These are phyloP conservation scores for Drosophila kohkoa DNA, from an alignment of 1,140 invertebrate genomes.

Conservation along the genomic window DNA sequence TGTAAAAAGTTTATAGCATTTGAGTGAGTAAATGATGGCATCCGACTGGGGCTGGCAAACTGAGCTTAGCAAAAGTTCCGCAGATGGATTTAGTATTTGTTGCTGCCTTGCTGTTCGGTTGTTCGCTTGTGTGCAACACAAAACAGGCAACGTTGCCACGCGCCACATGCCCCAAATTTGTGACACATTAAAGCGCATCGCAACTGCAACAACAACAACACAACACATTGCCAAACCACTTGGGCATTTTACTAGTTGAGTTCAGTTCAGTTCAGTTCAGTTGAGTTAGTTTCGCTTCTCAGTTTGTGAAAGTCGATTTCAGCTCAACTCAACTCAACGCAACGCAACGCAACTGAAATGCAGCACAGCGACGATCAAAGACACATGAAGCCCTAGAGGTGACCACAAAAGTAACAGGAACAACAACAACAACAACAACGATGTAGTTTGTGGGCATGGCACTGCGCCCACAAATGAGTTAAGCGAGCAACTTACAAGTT, in stretches of 20 bases:
- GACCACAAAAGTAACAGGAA: slow-evolving; percentile 12
- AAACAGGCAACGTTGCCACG: slow-evolving; percentile 7
- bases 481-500: slow-evolving; percentile 2
- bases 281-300: slow-evolving; percentile 27
- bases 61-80: slow-evolving; percentile 46
- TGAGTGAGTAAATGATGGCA: slow-evolving; percentile 73
- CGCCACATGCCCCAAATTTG: slow-evolving; percentile 43
- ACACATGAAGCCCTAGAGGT: slow-evolving; percentile 29
- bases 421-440: slow-evolving; percentile 3
- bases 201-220: background rate
- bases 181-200: slow-evolving; percentile 40
- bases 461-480: slow-evolving; percentile 13
- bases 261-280: no score
- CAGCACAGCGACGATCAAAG: slow-evolving; percentile 26
- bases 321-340: slow-evolving; percentile 16
- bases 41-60: slow-evolving; percentile 37
- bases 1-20: slow-evolving; percentile 78
- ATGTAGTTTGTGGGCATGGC: slow-evolving; percentile 3
- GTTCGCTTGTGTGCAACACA: slow-evolving; percentile 4
- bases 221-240: slow-evolving; percentile 1
- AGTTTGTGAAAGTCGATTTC: slow-evolving; percentile 19
- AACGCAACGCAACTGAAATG: slow-evolving; percentile 29
- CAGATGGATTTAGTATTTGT: slow-evolving; percentile 54
- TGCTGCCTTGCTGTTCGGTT: background rate
- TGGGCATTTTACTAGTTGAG: background rate